Conservation (phyloP, 2,797 vertebrate species). For the Ctenosaura bakeri region DNA sequence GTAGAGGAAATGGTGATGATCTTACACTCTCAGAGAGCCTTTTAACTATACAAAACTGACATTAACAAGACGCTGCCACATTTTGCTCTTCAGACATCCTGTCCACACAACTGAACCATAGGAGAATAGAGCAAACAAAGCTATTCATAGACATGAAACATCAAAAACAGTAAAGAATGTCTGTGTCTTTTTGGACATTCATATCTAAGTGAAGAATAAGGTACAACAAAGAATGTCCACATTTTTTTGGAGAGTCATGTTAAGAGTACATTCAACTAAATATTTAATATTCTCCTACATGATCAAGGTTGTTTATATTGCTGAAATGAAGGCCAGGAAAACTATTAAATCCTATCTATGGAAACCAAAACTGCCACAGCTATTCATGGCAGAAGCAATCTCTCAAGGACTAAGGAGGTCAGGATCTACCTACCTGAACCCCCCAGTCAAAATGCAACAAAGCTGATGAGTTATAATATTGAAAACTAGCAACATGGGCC, state of each 20-base stretch:
- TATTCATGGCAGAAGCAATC: conserved; percentile 48
- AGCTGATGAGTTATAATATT: conserved; percentile 67
- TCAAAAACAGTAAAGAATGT: conserved; percentile 49
- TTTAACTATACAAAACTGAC: conserved; percentile 8
- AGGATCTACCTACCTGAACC: conserved; percentile 46
- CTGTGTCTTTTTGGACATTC: not conserved
- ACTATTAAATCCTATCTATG: conserved; percentile 60
- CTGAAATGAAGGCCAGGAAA: conserved; percentile 59
- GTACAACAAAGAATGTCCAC: conserved; percentile 37
- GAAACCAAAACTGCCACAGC: conserved; percentile 67
- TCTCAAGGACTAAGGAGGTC: conserved; percentile 49
- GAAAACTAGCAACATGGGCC: conserved; percentile 55
- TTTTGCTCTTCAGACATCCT: not conserved
- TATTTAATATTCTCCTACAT: conserved; percentile 66
- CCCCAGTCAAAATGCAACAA: conserved; percentile 65
- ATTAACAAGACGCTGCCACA: conserved; percentile 43
- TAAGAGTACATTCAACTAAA: conserved; percentile 50
- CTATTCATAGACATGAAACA: conserved; percentile 46
- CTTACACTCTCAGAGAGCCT: not conserved
- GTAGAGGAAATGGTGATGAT: not conserved
- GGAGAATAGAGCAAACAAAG: conserved; percentile 42
- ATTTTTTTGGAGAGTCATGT: not conserved
- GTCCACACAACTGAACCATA: conserved; percentile 31
- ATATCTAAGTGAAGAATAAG: conserved; percentile 34
- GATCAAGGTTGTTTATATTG: conserved; percentile 65